Evolutionary conservation across 2,888 invertebrate species (phyloP), one percentile per base, ranked within the genome.

Genomic region (Cactoblastis cactorum): DNA sequence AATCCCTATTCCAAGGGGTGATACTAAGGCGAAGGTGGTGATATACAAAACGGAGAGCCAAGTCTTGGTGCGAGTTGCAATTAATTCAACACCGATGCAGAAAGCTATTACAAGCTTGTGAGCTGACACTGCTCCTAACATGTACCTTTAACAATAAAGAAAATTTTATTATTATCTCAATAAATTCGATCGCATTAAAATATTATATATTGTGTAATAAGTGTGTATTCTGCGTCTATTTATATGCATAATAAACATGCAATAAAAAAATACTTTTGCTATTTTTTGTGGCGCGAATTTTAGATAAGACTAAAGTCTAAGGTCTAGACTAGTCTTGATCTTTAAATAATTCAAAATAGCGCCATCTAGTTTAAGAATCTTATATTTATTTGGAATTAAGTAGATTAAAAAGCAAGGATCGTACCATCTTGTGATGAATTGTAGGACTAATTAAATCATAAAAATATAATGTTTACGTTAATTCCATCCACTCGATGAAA

Each of bases 41-140:
- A 95, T 92, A 76, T 95, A 95, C 5, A 93, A 74, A 4, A 94
- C 71, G 1, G 92, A 86, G 32, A 95, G 74, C 58, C 88, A 78
- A 4, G 90, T 89, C 61, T 91, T 92, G 0, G 95, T 94, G 39
- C 92, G 91, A 0, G 93, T 92, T 19, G 94, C 93, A 39, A 95
- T 92, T 43, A 97, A 80, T 73, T 97, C 96, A 34, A 96, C 93
- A 2, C 96, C 96, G 49, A 97, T 95, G 73, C 96, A 97, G 76
- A 97, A 96, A 0, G 96, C 95, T 55, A 97, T 93, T 18, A 97
- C 96, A 43, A 96, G 89, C 76, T 97, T 97, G 77, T 97, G 97
- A 0, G 95, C 95, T 0, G 95, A 93, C 0, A 97, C 93, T 0
- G 96, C 96, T 3, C 92, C 95, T 69, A 96, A 94, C 93, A 97